Percentiles rank a stretch among this genome's conserved stretches.
Evolutionary conservation across 2,113 vertebrate genomes (phyloP).

Genomic region (Eclectus roratus): DNA sequence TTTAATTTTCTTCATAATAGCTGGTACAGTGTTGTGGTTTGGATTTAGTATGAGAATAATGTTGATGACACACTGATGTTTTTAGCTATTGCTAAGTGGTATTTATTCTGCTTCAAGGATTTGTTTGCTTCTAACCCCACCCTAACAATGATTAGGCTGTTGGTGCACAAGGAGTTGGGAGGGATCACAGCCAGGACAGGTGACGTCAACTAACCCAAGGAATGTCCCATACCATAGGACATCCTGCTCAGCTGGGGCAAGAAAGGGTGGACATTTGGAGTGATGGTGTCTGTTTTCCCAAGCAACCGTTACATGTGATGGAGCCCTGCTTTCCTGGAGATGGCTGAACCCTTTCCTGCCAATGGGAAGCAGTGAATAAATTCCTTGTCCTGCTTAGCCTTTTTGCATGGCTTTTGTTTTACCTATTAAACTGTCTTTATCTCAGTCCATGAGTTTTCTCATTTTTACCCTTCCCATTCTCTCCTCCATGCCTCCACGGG

Average conservation of each 20-base stretch:
- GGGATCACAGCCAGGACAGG: background rate
- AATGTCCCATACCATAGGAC: background rate
- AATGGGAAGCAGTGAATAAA: background rate
- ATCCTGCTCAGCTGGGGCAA: background rate
- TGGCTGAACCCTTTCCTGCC: background rate
- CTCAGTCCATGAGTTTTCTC: background rate
- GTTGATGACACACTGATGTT: background rate
- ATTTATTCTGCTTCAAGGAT: background rate
- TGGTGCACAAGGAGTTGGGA: background rate
- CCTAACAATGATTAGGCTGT: background rate
- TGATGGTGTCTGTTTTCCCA: background rate
- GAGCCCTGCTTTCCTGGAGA: background rate
- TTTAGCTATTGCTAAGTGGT: background rate
- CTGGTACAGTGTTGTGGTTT: background rate
- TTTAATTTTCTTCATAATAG: background rate
- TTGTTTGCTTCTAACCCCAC: background rate
- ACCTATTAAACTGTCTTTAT: background rate
- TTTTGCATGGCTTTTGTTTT: background rate
- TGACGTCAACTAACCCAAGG: background rate
- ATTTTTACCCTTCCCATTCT: background rate
- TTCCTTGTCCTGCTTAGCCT: background rate
- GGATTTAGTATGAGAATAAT: background rate
- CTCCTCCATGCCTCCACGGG: background rate
- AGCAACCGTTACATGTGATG: accelerated
- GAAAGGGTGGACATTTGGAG: background rate